phyloP scores from a whole-genome alignment of 2,888 invertebrate species.

The Lasius platythorax region DNA sequence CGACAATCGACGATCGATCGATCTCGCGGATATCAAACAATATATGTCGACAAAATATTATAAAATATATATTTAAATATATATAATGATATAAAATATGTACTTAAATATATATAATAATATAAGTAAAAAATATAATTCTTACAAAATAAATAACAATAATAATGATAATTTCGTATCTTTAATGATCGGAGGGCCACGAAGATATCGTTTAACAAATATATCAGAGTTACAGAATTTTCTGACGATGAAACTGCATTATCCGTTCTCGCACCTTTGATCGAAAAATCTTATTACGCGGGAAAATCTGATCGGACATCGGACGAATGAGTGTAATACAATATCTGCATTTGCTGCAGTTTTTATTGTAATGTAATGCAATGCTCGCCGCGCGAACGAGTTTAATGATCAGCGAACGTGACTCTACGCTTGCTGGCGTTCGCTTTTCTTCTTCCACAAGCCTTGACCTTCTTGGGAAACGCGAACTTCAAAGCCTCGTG shows the following conservation, averaged over 20 bases:
- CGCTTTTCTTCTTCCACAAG: slow-evolving; percentile 36
- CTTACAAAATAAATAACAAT: neutral
- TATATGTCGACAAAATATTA: slow-evolving; percentile 24
- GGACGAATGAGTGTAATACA: slow-evolving; percentile 41
- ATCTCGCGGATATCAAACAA: slow-evolving; percentile 50
- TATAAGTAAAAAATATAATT: neutral
- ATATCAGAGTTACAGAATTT: slow-evolving; percentile 38
- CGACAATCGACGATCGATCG: slow-evolving; percentile 56
- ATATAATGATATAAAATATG: neutral
- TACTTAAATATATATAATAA: neutral
- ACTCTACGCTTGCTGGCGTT: slow-evolving; percentile 64
- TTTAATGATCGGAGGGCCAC: slow-evolving; percentile 19
- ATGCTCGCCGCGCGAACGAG: slow-evolving; percentile 39
- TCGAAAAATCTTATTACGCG: slow-evolving; percentile 50
- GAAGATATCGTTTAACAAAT: slow-evolving; percentile 22
- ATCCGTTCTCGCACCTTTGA: slow-evolving; percentile 32
- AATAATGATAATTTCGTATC: neutral
- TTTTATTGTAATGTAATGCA: slow-evolving; percentile 49
- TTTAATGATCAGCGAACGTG: slow-evolving; percentile 62
- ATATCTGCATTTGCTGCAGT: slow-evolving; percentile 48
- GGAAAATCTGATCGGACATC: slow-evolving; percentile 38
- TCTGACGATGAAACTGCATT: slow-evolving; percentile 41
- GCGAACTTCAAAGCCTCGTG: slow-evolving; percentile 47
- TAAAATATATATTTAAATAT: neutral
- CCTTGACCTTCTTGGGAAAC: slow-evolving; percentile 49